phyloP scores from a whole-genome alignment of 2,888 invertebrate species.

The Euplagia quadripunctaria region DNA sequence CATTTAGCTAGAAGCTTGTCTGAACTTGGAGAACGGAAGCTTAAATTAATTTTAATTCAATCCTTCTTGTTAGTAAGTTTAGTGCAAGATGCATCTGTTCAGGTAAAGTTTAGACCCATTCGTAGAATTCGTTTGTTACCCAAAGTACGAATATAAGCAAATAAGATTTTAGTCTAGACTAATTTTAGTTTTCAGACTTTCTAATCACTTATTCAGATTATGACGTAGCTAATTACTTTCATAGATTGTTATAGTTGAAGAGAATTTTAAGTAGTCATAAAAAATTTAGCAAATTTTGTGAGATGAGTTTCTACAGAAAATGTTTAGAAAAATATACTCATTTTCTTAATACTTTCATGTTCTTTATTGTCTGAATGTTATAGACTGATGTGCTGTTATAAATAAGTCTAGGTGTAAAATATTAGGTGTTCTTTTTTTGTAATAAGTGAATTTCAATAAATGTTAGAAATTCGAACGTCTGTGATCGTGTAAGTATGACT shows the following conservation, averaged over 20 bases:
- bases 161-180: constrained; percentile 12
- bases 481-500: no score
- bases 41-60: constrained; percentile 65
- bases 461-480: no score
- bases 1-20: constrained; percentile 43
- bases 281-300: not conserved
- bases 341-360: no score
- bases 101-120: constrained; percentile 38
- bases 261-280: constrained; percentile 3
- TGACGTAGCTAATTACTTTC: not conserved
- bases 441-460: not conserved
- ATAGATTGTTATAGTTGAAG: constrained; percentile 6
- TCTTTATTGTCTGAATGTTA: no score
- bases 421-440: not conserved
- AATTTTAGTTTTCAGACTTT: constrained; percentile 13
- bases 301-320: not conserved
- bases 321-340: no score
- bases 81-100: constrained; percentile 44
- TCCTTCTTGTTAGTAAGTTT: constrained; percentile 51
- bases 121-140: constrained; percentile 11
- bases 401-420: not conserved
- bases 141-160: constrained; percentile 7
- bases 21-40: constrained; percentile 56
- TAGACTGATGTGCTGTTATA: not conserved
- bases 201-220: constrained; percentile 25